Evolutionary conservation across 2,113 vertebrate genomes (phyloP).

Genomic region (Laticauda laticaudata): DNA sequence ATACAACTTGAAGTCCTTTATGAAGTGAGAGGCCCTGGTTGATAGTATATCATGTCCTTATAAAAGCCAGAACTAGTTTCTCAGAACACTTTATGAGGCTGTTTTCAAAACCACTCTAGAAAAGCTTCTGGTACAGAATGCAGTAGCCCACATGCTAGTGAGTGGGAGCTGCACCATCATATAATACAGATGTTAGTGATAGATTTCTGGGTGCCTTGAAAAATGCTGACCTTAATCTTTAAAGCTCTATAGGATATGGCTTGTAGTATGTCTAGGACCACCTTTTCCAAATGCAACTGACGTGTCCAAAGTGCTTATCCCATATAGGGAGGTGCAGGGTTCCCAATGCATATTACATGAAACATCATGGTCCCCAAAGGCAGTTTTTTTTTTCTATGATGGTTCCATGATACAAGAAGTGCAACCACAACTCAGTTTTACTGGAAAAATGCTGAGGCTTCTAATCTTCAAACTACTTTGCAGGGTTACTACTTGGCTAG

Average conservation of each 20-base stretch:
- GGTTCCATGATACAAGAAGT: neutral
- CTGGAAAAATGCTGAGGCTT: neutral
- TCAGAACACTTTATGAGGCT: neutral
- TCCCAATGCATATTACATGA: neutral
- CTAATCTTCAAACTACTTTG: constrained; percentile 28
- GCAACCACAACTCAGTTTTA: neutral
- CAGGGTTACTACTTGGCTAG: constrained; percentile 25
- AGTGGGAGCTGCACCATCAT: neutral
- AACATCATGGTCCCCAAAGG: neutral
- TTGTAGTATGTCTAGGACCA: neutral
- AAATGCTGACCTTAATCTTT: neutral
- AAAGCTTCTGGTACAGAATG: neutral
- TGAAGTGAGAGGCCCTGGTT: neutral
- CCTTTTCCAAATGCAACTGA: neutral
- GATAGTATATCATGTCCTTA: neutral
- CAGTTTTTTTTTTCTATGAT: neutral
- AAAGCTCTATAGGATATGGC: neutral
- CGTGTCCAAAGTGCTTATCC: neutral
- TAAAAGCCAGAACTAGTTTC: neutral
- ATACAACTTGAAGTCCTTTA: neutral
- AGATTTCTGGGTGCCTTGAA: neutral
- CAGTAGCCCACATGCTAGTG: neutral
- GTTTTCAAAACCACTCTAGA: neutral
- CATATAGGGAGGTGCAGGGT: neutral
- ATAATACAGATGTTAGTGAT: neutral